A percentile compares a stretch with the other conserved stretches of the same genome.
Conservation (phyloP, 1,140 invertebrate genomes). For the Cydia splendana region DNA sequence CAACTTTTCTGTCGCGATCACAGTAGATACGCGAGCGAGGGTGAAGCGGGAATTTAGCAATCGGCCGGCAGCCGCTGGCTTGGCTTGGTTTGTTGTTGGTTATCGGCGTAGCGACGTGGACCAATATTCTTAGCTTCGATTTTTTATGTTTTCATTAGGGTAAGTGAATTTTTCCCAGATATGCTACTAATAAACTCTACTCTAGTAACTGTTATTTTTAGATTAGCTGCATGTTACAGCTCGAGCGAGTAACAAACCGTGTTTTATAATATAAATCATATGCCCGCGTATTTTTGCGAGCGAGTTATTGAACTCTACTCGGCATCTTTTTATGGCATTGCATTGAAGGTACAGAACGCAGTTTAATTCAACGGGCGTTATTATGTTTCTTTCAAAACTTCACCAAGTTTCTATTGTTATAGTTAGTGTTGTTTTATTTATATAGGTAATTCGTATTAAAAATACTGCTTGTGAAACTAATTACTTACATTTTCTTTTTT, state of each 20-base stretch:
- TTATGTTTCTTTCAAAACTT: background rate
- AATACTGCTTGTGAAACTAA: too few species aligned
- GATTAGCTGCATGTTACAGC: conserved; percentile 17
- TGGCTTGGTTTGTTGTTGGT: conserved; percentile 19
- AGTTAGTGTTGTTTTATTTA: background rate
- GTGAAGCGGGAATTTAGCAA: conserved; percentile 31
- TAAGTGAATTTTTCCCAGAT: background rate
- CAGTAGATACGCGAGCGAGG: conserved; percentile 20
- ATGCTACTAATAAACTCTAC: background rate
- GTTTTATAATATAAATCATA: conserved; percentile 14
- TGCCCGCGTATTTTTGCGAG: conserved; percentile 4
- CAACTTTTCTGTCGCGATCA: conserved; percentile 23
- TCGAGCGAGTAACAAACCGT: conserved; percentile 19
- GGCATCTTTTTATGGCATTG: background rate
- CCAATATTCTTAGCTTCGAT: background rate
- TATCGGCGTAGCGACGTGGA: conserved; percentile 27
- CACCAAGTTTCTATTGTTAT: background rate
- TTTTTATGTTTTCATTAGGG: conserved; percentile 2
- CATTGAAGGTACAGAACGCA: conserved; percentile 11
- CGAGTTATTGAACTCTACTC: conserved; percentile 16
- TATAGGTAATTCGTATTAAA: too few species aligned
- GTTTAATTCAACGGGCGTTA: background rate
- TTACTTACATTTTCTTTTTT: background rate
- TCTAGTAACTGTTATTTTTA: conserved; percentile 22
- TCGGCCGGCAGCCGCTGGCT: conserved; percentile 29